phyloP scores from a whole-genome alignment of 2,888 invertebrate species.

The Nowickia ferox region DNA sequence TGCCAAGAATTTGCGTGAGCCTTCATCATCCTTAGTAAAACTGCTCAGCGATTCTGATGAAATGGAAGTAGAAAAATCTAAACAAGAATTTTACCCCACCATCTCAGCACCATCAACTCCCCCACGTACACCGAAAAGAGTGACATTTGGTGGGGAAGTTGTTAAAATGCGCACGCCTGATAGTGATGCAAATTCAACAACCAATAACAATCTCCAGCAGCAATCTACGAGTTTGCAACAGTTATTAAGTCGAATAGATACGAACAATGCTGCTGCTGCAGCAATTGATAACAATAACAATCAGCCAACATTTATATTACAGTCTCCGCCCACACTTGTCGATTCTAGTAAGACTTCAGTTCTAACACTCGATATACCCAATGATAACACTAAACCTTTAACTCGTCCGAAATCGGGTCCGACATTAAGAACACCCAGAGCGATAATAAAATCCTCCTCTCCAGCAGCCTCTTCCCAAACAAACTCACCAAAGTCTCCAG shows the following conservation, averaged over 20 bases:
- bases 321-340: slow-evolving; percentile 50
- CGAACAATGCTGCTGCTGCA: background rate
- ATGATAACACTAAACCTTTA: slow-evolving; percentile 82
- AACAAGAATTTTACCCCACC: slow-evolving; percentile 51
- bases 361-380: slow-evolving; percentile 80
- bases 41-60: slow-evolving; percentile 86
- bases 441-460: background rate
- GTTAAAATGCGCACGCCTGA: slow-evolving; percentile 94
- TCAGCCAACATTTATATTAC: slow-evolving; percentile 56
- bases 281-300: slow-evolving; percentile 39
- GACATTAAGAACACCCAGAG: background rate
- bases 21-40: slow-evolving; percentile 84
- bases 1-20: slow-evolving; percentile 62
- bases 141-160: slow-evolving; percentile 93
- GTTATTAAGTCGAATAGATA: background rate
- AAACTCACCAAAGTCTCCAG: slow-evolving; percentile 64
- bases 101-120: slow-evolving; percentile 76
- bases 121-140: slow-evolving; percentile 87
- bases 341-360: slow-evolving; percentile 74
- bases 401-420: slow-evolving; percentile 49
- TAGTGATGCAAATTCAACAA: slow-evolving; percentile 87
- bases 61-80: slow-evolving; percentile 83
- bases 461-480: slow-evolving; percentile 51
- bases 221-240: slow-evolving; percentile 32
- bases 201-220: slow-evolving; percentile 69